Evolutionary conservation across 2,113 vertebrate species (phyloP).

Genomic region (Rhea americana): DNA sequence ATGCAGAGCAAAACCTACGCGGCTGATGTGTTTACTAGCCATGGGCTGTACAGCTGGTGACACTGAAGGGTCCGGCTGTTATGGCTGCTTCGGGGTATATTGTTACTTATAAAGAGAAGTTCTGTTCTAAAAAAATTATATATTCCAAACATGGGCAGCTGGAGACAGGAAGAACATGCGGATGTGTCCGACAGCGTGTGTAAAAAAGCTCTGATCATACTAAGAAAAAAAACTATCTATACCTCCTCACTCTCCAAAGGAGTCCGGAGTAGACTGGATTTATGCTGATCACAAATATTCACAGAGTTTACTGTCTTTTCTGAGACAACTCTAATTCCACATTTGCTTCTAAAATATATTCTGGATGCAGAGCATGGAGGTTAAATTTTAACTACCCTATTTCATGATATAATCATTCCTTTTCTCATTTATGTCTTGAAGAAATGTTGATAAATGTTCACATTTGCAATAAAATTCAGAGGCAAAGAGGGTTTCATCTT

Average conservation of each 20-base stretch:
- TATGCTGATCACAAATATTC: neutral
- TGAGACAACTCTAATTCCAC: neutral
- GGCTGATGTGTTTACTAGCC: neutral
- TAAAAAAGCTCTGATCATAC: neutral
- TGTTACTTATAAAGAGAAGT: neutral
- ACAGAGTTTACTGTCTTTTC: slow-evolving; percentile 4
- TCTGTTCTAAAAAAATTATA: neutral
- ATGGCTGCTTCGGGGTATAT: neutral
- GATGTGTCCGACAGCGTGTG: neutral
- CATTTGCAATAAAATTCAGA: slow-evolving; percentile 46
- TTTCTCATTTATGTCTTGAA: slow-evolving; percentile 25
- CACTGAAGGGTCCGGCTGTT: neutral
- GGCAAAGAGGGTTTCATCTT: slow-evolving; percentile 10
- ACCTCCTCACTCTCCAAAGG: neutral
- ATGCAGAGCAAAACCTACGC: neutral
- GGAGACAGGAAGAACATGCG: neutral
- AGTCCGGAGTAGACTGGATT: neutral
- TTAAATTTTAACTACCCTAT: slow-evolving; percentile 49
- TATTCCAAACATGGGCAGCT: neutral
- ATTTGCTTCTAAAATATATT: slow-evolving; percentile 26
- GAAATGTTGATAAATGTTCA: slow-evolving; percentile 44
- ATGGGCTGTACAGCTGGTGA: too few species aligned
- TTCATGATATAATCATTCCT: slow-evolving; percentile 21
- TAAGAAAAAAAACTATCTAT: neutral
- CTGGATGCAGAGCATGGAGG: neutral